Evolutionary conservation across 2,888 invertebrate species (phyloP), one percentile per base, ranked within the genome.

Genomic region (Diarsia mendica): DNA sequence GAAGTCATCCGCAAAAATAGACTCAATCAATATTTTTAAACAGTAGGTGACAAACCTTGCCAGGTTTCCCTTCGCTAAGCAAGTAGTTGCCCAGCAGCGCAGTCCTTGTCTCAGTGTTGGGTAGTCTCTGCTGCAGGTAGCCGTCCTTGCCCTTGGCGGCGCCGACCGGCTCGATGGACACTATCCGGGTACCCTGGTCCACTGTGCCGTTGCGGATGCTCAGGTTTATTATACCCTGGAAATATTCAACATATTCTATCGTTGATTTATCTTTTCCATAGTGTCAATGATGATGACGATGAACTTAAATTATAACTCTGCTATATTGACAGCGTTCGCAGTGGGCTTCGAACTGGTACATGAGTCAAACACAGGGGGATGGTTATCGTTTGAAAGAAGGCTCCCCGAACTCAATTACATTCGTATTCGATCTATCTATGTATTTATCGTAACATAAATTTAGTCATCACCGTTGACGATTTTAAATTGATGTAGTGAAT

Each of bases 61-160:
- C 98, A 0, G 97, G 96, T 87, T 97, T 96, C 2, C 98, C 99
- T 88, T 98, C 97, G 69, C 97, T 97, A 33, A 98, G 96, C 90
- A 98, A 97, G 20, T 98, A 96, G 97, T 99, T 99, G 11, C 97
- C 98, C 87, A 99, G 96, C 77, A 99, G 94, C 60, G 98, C 98
- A 87, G 98, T 98, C 80, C 98, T 97, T 0, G 98, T 98, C 94
- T 98, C 98, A n/a, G 91, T 92, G 82, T 94, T 91, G 0, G 98
- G 98, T 82, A 98, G 96, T 67, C 95, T 96, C 85, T 97, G 97
- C 89, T 98, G 97, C 72, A 97, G 96, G 91, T 97, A 97, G 13
- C 96, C 93, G 85, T 97, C 96, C 84, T 96, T 93, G 49, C 96
- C 95, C 76, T 97, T 96, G 46, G 91, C 82, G 28, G 94, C 96